These are phyloP conservation scores for Brienomyrus brachyistius DNA, from an alignment of 2,113 vertebrate genomes.

Conservation along the genomic window DNA sequence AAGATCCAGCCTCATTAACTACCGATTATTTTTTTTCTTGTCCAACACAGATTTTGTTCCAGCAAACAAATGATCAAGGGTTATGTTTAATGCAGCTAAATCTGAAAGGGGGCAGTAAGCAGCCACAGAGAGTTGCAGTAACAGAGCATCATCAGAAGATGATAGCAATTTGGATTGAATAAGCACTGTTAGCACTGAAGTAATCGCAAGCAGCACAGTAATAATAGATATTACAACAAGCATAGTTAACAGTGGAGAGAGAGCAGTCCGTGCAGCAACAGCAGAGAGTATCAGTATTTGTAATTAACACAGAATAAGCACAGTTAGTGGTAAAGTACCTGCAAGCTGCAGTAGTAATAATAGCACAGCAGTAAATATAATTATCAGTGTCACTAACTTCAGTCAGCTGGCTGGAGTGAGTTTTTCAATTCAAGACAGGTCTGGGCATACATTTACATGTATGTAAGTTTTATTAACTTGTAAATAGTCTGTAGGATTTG, in stretches of 20 bases:
- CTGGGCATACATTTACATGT: too few species aligned
- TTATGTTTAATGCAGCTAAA: not conserved
- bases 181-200: not conserved
- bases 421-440: too few species aligned
- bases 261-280: not conserved
- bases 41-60: not conserved
- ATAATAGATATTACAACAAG: not conserved
- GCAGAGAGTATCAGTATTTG: not conserved
- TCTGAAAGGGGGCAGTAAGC: not conserved
- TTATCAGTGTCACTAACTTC: not conserved
- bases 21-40: not conserved
- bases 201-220: not conserved
- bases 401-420: too few species aligned
- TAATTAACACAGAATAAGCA: not conserved
- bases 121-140: not conserved
- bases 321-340: not conserved
- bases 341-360: not conserved
- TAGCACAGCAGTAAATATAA: not conserved
- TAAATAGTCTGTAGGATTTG: too few species aligned
- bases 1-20: not conserved
- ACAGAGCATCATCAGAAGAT: not conserved
- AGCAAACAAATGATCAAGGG: not conserved
- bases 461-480: too few species aligned
- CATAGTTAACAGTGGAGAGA: not conserved
- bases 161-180: not conserved